Conservation (phyloP, 2,113 vertebrate species). For the Campylomormyrus numenius region DNA sequence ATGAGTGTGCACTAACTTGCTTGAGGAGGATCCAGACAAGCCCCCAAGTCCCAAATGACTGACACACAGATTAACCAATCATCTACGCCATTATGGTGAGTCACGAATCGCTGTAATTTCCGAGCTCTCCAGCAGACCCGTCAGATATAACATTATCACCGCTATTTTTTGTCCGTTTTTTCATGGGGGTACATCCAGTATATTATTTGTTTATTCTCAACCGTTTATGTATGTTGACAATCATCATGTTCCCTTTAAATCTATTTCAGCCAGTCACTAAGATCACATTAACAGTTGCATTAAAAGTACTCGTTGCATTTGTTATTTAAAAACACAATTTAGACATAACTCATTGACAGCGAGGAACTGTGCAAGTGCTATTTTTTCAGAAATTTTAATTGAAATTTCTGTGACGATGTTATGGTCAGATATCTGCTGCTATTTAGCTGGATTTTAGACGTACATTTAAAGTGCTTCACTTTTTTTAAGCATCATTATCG, state of each 20-base stretch:
- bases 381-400: neutral
- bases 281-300: neutral
- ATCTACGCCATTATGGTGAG: neutral
- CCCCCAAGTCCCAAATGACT: conserved; percentile 30
- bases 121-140: neutral
- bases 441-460: neutral
- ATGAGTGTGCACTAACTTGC: conserved; percentile 47
- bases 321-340: neutral
- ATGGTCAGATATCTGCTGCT: neutral
- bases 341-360: neutral
- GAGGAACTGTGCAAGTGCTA: neutral
- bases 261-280: neutral
- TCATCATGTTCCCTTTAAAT: neutral
- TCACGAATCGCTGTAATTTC: conserved; percentile 11
- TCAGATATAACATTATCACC: neutral
- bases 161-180: neutral
- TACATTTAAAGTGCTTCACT: neutral
- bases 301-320: neutral
- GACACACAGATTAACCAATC: conserved; percentile 54
- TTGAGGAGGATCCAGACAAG: conserved; percentile 16
- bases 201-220: neutral
- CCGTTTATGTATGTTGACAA: neutral
- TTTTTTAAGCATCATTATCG: neutral
- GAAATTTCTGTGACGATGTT: neutral
- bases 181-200: neutral